phyloP scores from a whole-genome alignment of 2,113 vertebrate species.

The Passerina amoena region DNA sequence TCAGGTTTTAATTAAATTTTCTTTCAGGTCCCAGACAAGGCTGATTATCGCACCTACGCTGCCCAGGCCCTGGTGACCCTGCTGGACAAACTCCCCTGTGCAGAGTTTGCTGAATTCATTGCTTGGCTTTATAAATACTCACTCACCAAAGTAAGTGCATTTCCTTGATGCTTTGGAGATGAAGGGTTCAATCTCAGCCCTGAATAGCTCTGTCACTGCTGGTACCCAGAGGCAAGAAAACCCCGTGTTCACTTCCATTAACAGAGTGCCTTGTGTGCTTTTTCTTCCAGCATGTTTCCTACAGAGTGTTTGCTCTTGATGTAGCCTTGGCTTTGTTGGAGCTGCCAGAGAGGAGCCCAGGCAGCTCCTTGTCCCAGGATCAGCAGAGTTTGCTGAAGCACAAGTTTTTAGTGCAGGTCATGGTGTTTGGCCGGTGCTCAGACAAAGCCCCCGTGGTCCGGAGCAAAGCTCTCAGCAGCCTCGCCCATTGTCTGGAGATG shows the following conservation, averaged over 20 bases:
- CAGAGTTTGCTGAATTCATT: neutral
- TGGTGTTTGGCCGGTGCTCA: constrained; percentile 84
- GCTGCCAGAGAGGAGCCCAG: constrained; percentile 75
- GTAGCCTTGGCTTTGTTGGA: constrained; percentile 86
- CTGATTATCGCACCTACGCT: neutral
- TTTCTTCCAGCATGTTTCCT: constrained; percentile 66
- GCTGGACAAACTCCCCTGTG: neutral
- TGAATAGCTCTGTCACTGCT: neutral
- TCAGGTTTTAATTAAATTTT: no score
- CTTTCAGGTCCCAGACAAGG: constrained; percentile 22
- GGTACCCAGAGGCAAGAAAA: neutral
- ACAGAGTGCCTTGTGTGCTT: neutral
- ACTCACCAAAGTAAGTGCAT: constrained; percentile 36
- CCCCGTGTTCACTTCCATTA: neutral
- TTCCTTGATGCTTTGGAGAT: neutral
- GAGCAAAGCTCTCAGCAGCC: constrained; percentile 84
- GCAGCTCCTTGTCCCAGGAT: constrained; percentile 67
- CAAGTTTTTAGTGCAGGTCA: constrained; percentile 85
- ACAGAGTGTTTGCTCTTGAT: constrained; percentile 89
- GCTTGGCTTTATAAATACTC: neutral
- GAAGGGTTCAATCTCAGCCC: neutral
- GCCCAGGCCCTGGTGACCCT: neutral
- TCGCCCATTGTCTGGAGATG: constrained; percentile 87
- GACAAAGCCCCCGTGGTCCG: constrained; percentile 84
- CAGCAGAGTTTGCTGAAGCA: constrained; percentile 78